These are phyloP conservation scores for Pangasius krempfi DNA, from an alignment of 2,797 vertebrate genomes.

Conservation along the genomic window DNA sequence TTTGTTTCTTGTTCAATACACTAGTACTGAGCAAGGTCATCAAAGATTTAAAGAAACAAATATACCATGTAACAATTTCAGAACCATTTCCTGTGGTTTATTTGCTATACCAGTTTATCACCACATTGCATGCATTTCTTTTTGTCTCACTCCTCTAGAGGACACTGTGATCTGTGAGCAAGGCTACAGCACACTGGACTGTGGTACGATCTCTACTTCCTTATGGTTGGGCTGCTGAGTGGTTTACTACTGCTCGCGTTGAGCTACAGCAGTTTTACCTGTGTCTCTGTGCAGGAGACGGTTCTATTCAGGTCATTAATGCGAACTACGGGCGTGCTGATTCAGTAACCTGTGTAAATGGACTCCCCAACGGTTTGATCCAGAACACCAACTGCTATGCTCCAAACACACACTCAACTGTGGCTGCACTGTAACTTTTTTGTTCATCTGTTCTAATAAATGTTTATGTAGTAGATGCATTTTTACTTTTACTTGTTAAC, in stretches of 20 bases:
- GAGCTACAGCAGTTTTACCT: neutral
- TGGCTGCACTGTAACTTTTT: neutral
- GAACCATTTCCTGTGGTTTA: neutral
- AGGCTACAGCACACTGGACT: conserved; percentile 14
- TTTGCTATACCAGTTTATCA: too few relatives aligned
- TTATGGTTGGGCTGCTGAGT: neutral
- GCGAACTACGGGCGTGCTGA: neutral
- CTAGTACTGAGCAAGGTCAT: too few relatives aligned
- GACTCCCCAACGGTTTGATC: neutral
- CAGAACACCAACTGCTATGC: conserved; percentile 3
- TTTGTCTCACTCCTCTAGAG: neutral
- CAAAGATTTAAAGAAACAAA: too few relatives aligned
- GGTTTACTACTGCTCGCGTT: neutral
- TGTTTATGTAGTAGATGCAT: neutral
- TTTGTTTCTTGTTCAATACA: too few relatives aligned
- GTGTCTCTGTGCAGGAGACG: conserved; percentile 23
- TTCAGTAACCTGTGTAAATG: neutral
- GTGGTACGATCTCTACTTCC: neutral
- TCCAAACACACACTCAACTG: neutral
- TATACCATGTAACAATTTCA: neutral
- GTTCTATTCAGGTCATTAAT: conserved; percentile 4
- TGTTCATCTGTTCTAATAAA: neutral
- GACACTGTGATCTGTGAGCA: neutral
- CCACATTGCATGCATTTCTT: neutral
- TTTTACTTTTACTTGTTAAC: neutral